Conservation (phyloP, 2,888 invertebrate genomes). For the Linnaemya tessellans region DNA sequence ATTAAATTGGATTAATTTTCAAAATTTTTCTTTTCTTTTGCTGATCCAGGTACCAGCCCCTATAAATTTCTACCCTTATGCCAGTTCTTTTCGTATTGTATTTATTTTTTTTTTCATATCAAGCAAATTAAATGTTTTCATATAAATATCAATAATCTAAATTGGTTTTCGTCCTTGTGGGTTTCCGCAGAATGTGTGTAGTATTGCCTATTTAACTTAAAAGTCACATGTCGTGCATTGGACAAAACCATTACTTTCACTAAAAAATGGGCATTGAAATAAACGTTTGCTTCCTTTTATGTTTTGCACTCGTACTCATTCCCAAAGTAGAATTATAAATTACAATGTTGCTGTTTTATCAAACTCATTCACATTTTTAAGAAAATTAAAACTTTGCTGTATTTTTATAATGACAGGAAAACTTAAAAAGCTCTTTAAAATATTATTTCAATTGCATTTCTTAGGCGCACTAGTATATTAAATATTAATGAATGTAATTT, state of each 20-base stretch:
- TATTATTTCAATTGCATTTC: not conserved
- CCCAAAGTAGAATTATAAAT: not conserved
- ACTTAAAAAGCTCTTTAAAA: not conserved
- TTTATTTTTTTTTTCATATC: no score
- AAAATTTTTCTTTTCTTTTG: no score
- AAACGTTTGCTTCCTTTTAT: not conserved
- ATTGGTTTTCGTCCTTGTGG: slow-evolving; percentile 12
- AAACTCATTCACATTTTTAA: not conserved
- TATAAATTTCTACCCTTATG: no score
- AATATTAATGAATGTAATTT: slow-evolving; percentile 1
- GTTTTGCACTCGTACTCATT: not conserved
- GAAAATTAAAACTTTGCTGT: not conserved
- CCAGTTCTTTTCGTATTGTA: no score
- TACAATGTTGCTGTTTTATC: not conserved
- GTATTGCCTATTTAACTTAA: no score
- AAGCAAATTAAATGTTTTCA: no score
- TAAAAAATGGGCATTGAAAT: slow-evolving; percentile 5
- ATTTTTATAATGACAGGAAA: not conserved
- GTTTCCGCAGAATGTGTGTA: no score
- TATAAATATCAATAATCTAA: not conserved
- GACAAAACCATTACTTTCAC: not conserved
- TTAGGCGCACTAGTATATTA: not conserved
- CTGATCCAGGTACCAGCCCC: no score
- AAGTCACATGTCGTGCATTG: not conserved
- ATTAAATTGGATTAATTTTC: no score